A percentile compares a stretch with the other conserved stretches of the same genome.
These are phyloP conservation scores for Hipposideros larvatus DNA, from an alignment of 2,797 vertebrate genomes.

Conservation along the genomic window DNA sequence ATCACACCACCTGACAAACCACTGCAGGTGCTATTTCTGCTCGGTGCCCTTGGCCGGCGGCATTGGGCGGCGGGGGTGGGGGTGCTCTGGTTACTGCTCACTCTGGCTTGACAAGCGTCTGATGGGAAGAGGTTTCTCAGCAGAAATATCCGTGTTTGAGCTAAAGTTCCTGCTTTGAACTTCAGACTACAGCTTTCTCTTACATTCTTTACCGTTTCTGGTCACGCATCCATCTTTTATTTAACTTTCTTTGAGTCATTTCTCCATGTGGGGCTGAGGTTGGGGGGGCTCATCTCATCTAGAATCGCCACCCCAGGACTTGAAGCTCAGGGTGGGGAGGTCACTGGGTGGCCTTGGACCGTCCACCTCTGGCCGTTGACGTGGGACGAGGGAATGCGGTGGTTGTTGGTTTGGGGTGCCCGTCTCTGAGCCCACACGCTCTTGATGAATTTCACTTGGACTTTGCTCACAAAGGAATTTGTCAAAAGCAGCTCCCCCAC, in stretches of 20 bases:
- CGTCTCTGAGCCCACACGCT: not conserved
- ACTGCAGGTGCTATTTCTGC: not conserved
- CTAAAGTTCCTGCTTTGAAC: conserved; percentile 75
- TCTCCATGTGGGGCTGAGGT: conserved; percentile 54
- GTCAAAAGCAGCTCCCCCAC: conserved; percentile 28
- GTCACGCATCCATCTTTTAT: conserved; percentile 76
- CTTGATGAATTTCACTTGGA: conserved; percentile 72
- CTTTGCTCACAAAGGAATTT: conserved; percentile 71
- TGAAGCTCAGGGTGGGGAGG: conserved; percentile 52
- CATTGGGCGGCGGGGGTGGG: not conserved
- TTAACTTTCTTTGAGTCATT: conserved; percentile 80
- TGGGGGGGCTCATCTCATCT: conserved; percentile 73
- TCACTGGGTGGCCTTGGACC: not conserved
- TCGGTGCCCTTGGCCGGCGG: not conserved
- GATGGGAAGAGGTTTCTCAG: conserved; percentile 32
- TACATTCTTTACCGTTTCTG: conserved; percentile 78
- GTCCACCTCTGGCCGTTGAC: not conserved
- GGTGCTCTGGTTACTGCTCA: not conserved
- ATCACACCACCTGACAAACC: conserved; percentile 69
- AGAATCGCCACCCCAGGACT: conserved; percentile 50
- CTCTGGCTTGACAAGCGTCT: not conserved
- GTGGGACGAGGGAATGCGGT: not conserved
- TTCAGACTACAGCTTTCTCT: conserved; percentile 74
- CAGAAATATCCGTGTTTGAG: not conserved
- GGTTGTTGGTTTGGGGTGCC: not conserved